These are phyloP conservation scores for Tetranychus cinnabarinus DNA, from an alignment of 1,140 invertebrate species.

Conservation along the genomic window DNA sequence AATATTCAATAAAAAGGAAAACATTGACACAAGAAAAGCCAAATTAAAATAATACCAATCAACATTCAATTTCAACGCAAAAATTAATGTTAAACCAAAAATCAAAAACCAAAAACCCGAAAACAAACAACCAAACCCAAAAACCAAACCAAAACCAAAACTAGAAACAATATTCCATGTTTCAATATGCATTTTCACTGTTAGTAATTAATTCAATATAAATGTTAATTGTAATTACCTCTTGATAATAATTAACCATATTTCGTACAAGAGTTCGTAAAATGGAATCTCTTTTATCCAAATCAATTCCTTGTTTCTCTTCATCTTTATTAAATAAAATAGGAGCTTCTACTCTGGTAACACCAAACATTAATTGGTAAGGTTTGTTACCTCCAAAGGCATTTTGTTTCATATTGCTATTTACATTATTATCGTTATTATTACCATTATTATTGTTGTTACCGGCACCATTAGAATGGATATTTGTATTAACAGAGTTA, in stretches of 20 bases:
- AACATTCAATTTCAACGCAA: too few relatives aligned
- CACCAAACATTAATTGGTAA: slow-evolving; percentile 75
- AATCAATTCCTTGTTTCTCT: slow-evolving; percentile 76
- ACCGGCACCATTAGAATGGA: too few relatives aligned
- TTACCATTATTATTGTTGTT: too few relatives aligned
- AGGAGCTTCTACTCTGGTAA: slow-evolving; percentile 69
- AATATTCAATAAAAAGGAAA: not conserved
- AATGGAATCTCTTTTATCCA: slow-evolving; percentile 63
- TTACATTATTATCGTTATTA: not conserved
- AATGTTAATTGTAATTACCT: slow-evolving; percentile 1
- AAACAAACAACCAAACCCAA: too few relatives aligned
- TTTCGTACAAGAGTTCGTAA: slow-evolving; percentile 70
- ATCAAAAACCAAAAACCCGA: too few relatives aligned
- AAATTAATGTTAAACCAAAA: too few relatives aligned
- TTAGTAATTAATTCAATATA: too few relatives aligned
- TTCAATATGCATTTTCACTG: too few relatives aligned
- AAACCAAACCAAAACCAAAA: too few relatives aligned
- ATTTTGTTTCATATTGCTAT: slow-evolving; percentile 1
- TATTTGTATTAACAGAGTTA: too few relatives aligned
- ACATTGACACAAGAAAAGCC: not conserved
- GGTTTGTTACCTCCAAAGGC: slow-evolving; percentile 20
- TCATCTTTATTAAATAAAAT: slow-evolving; percentile 79
- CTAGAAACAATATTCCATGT: too few relatives aligned
- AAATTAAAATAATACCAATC: too few relatives aligned
- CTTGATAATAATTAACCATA: slow-evolving; percentile 16